Percentiles rank a stretch among this genome's conserved stretches.
Conservation (phyloP, 2,113 vertebrate genomes). For the Bostrychus sinensis region DNA sequence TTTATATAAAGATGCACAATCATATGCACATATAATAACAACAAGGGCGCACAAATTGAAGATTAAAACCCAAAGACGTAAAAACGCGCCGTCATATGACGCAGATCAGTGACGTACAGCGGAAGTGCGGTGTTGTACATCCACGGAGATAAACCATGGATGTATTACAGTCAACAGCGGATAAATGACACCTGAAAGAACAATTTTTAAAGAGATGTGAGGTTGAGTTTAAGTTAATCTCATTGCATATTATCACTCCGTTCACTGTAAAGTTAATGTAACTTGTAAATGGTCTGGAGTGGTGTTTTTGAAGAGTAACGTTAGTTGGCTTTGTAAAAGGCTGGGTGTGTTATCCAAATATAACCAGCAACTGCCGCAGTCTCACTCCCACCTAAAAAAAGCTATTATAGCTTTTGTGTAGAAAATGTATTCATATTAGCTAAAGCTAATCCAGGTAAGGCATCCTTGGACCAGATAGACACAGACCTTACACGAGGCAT, state of each 20-base stretch:
- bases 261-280: not conserved
- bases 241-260: not conserved
- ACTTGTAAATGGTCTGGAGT: not conserved
- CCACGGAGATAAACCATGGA: no score
- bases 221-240: not conserved
- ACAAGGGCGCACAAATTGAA: no score
- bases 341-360: not conserved
- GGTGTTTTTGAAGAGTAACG: not conserved
- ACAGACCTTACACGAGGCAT: not conserved
- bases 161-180: not conserved
- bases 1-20: no score
- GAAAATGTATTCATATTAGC: no score
- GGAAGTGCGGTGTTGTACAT: slow-evolving; percentile 18
- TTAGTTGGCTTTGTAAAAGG: not conserved
- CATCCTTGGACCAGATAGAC: not conserved
- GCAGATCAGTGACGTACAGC: slow-evolving; percentile 8
- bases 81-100: not conserved
- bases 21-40: no score
- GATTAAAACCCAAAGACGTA: no score
- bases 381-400: no score
- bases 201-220: not conserved
- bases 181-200: not conserved
- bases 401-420: no score
- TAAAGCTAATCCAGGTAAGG: not conserved
- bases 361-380: no score